Conservation (phyloP, 2,888 invertebrate species). For the Gisinianus flammeolus region DNA sequence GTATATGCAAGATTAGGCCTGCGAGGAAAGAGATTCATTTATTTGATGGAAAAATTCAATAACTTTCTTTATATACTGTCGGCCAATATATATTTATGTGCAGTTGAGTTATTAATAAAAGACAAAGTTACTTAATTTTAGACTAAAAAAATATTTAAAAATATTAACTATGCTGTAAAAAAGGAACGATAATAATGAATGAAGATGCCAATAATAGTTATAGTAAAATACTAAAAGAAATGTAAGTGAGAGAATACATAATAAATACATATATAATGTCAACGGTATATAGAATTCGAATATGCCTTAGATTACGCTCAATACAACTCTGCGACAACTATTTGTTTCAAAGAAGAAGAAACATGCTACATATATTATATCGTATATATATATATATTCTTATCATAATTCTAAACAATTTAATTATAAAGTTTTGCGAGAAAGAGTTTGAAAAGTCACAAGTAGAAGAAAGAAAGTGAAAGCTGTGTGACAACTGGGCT, state of each 20-base stretch:
- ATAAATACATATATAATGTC: not conserved
- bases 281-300: not conserved
- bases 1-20: not conserved
- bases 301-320: too few species aligned
- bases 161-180: not conserved
- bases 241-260: not conserved
- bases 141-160: too few species aligned
- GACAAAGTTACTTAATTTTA: not conserved
- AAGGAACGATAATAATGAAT: not conserved
- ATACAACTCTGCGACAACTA: too few species aligned
- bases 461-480: too few species aligned
- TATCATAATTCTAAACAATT: not conserved
- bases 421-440: not conserved
- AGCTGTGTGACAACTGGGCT: too few species aligned
- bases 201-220: constrained; percentile 2
- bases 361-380: not conserved
- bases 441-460: too few species aligned
- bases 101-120: too few species aligned
- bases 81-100: too few species aligned
- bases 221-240: not conserved
- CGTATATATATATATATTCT: too few species aligned
- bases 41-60: not conserved
- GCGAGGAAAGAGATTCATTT: not conserved
- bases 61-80: too few species aligned
- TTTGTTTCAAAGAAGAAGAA: not conserved